Conservation (phyloP, 2,113 vertebrate genomes). For the Sminthopsis crassicaudata region DNA sequence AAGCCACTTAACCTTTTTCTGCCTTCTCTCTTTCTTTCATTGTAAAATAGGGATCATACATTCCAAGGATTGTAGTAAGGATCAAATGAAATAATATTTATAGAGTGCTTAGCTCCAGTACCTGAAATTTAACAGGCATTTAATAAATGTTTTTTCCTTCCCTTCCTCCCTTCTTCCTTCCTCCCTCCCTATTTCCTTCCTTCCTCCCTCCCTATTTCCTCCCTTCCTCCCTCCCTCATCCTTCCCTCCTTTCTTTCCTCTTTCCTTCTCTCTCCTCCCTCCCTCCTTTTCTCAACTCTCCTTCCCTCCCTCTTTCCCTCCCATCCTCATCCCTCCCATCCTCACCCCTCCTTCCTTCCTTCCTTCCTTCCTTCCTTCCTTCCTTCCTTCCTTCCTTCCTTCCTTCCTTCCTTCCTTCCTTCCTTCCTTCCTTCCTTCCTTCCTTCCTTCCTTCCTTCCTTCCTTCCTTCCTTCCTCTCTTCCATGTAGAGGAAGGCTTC, state of each 20-base stretch:
- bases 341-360: neutral
- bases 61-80: neutral
- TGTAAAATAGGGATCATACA: neutral
- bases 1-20: neutral
- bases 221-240: too few species aligned
- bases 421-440: too few species aligned
- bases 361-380: too few species aligned
- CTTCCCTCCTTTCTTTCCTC: too few species aligned
- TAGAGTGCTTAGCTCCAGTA: neutral
- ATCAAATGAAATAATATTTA: neutral
- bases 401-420: neutral
- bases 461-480: neutral
- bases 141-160: neutral
- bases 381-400: neutral
- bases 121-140: neutral
- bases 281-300: too few species aligned
- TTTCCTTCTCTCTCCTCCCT: rapidly evolving
- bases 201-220: too few species aligned
- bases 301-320: too few species aligned
- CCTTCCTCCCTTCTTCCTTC: neutral
- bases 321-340: neutral
- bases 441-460: too few species aligned
- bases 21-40: neutral
- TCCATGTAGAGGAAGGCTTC: conserved; percentile 18
- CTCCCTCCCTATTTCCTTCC: too few species aligned